Percentiles rank a stretch among this genome's conserved stretches.
Evolutionary conservation across 2,888 invertebrate species (phyloP).

Genomic region (Latrodectus elegans): DNA sequence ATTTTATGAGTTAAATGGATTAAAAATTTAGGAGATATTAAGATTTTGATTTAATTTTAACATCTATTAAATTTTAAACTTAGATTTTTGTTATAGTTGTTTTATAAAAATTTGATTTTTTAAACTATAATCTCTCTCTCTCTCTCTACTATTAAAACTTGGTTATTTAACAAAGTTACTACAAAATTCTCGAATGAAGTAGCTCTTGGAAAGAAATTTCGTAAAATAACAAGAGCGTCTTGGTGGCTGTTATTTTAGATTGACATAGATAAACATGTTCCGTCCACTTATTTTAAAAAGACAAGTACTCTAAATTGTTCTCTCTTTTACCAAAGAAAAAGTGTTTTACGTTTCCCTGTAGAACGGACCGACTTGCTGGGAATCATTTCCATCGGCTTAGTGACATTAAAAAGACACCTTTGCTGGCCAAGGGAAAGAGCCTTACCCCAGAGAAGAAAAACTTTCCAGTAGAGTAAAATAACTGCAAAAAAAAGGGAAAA

Average conservation of each 20-base stretch:
- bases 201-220: too few relatives aligned
- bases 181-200: too few relatives aligned
- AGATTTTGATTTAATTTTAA: too few relatives aligned
- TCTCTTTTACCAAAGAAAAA: conserved; percentile 22
- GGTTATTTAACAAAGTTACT: too few relatives aligned
- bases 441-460: conserved; percentile 16
- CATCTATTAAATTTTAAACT: too few relatives aligned
- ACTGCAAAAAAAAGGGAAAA: conserved; percentile 19
- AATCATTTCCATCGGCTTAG: conserved; percentile 34
- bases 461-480: neutral
- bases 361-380: conserved; percentile 27
- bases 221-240: neutral
- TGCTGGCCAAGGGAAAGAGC: conserved; percentile 5
- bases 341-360: conserved; percentile 26
- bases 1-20: too few relatives aligned
- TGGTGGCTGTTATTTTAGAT: neutral
- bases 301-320: conserved; percentile 36
- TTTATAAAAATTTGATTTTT: too few relatives aligned
- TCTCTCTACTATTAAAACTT: too few relatives aligned
- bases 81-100: too few relatives aligned
- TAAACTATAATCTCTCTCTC: too few relatives aligned
- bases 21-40: too few relatives aligned
- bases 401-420: conserved; percentile 60
- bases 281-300: conserved; percentile 15
- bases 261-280: conserved; percentile 37